Conservation (phyloP, 2,113 vertebrate species). For the Pluvialis apricaria region DNA sequence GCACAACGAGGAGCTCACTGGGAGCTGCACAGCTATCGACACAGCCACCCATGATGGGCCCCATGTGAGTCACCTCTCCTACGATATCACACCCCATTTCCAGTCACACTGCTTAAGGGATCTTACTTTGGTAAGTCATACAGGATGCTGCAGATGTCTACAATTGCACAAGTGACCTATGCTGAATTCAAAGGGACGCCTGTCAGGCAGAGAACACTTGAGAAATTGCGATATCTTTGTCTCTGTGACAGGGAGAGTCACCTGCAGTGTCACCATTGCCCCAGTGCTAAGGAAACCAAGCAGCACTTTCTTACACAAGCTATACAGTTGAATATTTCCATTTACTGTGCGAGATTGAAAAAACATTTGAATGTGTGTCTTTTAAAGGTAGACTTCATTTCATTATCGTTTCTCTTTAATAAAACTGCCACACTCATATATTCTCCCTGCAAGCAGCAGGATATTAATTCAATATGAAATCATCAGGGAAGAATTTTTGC, state of each 20-base stretch:
- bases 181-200: background rate
- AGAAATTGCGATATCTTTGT: background rate
- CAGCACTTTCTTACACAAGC: background rate
- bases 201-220: background rate
- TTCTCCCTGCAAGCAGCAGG: background rate
- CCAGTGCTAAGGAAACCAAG: background rate
- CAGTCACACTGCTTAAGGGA: background rate
- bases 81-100: background rate
- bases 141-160: background rate
- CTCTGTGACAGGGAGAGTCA: background rate
- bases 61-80: background rate
- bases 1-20: rapidly evolving
- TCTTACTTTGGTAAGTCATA: background rate
- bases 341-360: background rate
- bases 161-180: background rate
- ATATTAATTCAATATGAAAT: background rate
- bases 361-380: background rate
- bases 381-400: background rate
- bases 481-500: background rate
- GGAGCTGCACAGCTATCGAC: background rate
- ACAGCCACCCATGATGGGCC: background rate
- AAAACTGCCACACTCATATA: background rate
- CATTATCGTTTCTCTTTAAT: background rate
- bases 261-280: rapidly evolving
- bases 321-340: background rate